Base-by-base conservation (phyloP, 1,140 invertebrate species). In the Nephotettix cincticeps region DNA sequence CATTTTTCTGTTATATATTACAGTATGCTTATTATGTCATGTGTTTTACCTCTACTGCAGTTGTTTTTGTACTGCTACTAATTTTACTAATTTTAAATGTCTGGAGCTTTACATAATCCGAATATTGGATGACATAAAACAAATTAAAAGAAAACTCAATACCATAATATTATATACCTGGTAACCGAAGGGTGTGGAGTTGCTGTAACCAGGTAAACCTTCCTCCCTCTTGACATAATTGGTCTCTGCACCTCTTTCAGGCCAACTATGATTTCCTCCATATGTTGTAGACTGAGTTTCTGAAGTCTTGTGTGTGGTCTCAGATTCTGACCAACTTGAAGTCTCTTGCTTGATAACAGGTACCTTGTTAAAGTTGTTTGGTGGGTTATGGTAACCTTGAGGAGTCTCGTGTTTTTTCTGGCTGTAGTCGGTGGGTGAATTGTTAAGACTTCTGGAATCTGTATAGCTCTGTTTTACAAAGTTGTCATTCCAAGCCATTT, bases 181-280 rank as follows among this genome's bases (percentile, higher is more conserved):
- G 54, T 74, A 73, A 17, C 74, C 71, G 30, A 70, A 73, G 23
- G 73, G 63, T 21, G 65, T 32, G 19, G 45, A 25, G 28, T 47
- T 51, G 21, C 47, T n/a, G 14, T 17, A n/a, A 21, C 14, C 19
- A 6, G 4, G 21, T 40, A 29, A 65, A 47, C 61, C 68, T 40
- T 69, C 69, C 69, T 69, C 54, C 29, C 30, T 72, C 47, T 19
- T 65, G 25, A 40, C 29, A 69, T 71, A 68, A 54, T 17, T 40
- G 36, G n/a, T n/a, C 47, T 51, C 47, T 51, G 14, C 14, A 3
- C 3, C 47, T 51, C 14, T 21, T n/a, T 17, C 6, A 17, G 36
- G 17, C 36, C 36, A 9, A 40, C 17, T 17, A 17, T 6, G 6
- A 40, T 40, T 6, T 17, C 6, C 36, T 40, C 6, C 36, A 40